Percentiles rank a stretch among this genome's conserved stretches.
Conservation (phyloP, 1,140 invertebrate genomes). For the Apis cerana region DNA sequence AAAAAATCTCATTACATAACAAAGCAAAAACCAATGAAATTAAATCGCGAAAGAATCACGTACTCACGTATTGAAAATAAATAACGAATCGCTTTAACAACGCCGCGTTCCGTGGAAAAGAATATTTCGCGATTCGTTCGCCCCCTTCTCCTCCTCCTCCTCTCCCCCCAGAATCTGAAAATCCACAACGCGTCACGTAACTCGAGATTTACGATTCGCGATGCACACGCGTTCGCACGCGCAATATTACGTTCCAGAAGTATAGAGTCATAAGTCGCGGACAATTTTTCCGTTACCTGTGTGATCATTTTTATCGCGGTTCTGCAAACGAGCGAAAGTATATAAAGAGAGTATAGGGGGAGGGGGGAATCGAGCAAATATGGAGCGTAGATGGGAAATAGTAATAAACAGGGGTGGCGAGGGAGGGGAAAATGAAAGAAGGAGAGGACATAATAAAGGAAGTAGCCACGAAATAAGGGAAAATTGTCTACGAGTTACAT, state of each 20-base stretch:
- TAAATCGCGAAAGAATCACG: no score
- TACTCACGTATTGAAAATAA: no score
- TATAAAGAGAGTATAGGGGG: no score
- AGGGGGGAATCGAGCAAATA: background rate
- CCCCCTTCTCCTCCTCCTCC: no score
- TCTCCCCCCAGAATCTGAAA: no score
- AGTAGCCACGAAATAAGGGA: conserved; percentile 34
- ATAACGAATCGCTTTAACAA: no score
- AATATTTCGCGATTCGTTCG: no score
- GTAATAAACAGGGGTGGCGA: conserved; percentile 29
- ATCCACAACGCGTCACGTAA: background rate
- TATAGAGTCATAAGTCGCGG: conserved; percentile 14
- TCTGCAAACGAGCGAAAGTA: background rate
- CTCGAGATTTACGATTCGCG: background rate
- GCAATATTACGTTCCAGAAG: background rate
- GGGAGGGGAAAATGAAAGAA: conserved; percentile 34
- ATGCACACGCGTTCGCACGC: background rate
- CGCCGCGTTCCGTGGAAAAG: no score
- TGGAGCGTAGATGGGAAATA: background rate
- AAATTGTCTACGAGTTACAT: conserved; percentile 37
- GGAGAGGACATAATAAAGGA: conserved; percentile 41
- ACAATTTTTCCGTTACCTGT: conserved; percentile 26
- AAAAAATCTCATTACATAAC: no score
- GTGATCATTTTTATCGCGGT: conserved; percentile 31
- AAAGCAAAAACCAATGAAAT: no score